Percentiles rank a stretch among this genome's conserved stretches.
These are phyloP conservation scores for Siniperca scherzeri DNA, from an alignment of 2,797 vertebrate genomes.

Conservation along the genomic window DNA sequence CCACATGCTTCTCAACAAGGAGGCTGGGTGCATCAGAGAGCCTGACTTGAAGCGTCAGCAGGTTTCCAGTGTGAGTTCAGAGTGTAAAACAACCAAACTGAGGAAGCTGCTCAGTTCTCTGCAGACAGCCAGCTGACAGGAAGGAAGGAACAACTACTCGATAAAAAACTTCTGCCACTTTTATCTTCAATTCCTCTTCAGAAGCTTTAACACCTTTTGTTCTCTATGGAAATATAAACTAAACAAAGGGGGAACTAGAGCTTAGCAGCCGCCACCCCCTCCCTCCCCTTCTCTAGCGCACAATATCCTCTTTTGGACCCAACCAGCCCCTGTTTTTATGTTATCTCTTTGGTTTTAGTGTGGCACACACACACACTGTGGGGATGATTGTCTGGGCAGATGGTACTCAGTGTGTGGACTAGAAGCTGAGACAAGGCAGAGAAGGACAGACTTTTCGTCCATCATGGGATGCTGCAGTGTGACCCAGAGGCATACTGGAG, in stretches of 20 bases:
- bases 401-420: constrained; percentile 79
- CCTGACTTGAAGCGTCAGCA: constrained; percentile 30
- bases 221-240: constrained; percentile 43
- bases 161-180: constrained; percentile 29
- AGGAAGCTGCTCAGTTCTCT: constrained; percentile 73
- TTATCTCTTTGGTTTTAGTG: constrained; percentile 68
- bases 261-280: constrained; percentile 44
- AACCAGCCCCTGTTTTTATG: constrained; percentile 48
- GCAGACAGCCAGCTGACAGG: constrained; percentile 78
- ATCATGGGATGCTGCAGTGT: constrained; percentile 91
- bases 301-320: constrained; percentile 78
- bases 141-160: constrained; percentile 75
- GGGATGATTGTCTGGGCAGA: constrained; percentile 79
- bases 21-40: constrained; percentile 21
- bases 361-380: constrained; percentile 41
- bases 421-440: constrained; percentile 57
- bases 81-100: constrained; percentile 44
- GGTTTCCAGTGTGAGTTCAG: constrained; percentile 29
- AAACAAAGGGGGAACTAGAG: constrained; percentile 72
- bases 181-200: constrained; percentile 61
- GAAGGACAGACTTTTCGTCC: constrained; percentile 48
- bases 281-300: constrained; percentile 24
- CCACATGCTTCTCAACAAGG: constrained; percentile 23
- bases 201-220: constrained; percentile 40
- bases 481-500: constrained; percentile 84